phyloP scores from a whole-genome alignment of 1,140 invertebrate genomes.

The Brachionus manjavacas region DNA sequence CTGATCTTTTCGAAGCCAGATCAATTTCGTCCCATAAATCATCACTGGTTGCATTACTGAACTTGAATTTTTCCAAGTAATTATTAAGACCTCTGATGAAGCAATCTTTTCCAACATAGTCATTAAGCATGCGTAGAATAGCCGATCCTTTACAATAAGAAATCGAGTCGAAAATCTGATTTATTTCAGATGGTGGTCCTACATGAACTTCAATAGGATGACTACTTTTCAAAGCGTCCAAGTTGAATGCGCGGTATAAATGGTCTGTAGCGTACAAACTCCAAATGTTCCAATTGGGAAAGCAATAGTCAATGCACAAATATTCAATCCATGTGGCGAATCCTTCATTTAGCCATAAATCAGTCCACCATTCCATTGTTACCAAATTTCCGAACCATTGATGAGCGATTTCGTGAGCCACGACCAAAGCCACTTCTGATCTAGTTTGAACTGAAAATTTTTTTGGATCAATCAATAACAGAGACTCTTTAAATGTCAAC shows the following conservation, averaged over 20 bases:
- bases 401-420: conserved; percentile 79
- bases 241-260: conserved; percentile 52
- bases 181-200: conserved; percentile 54
- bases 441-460: conserved; percentile 69
- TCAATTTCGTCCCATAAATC: conserved; percentile 87
- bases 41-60: conserved; percentile 83
- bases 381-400: conserved; percentile 59
- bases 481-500: conserved; percentile 54
- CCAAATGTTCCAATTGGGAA: conserved; percentile 61
- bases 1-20: conserved; percentile 80
- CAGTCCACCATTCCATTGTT: conserved; percentile 67
- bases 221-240: conserved; percentile 57
- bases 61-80: conserved; percentile 81
- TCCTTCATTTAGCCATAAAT: conserved; percentile 58
- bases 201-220: conserved; percentile 59
- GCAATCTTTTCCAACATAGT: conserved; percentile 81
- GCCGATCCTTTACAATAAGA: conserved; percentile 63
- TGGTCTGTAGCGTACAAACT: conserved; percentile 55
- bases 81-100: conserved; percentile 87
- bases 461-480: conserved; percentile 45
- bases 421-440: conserved; percentile 80
- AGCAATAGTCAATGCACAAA: conserved; percentile 50
- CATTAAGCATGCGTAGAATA: conserved; percentile 90
- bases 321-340: conserved; percentile 54
- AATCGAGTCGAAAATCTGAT: conserved; percentile 59